phyloP scores from a whole-genome alignment of 2,113 vertebrate genomes.

The Riparia riparia region DNA sequence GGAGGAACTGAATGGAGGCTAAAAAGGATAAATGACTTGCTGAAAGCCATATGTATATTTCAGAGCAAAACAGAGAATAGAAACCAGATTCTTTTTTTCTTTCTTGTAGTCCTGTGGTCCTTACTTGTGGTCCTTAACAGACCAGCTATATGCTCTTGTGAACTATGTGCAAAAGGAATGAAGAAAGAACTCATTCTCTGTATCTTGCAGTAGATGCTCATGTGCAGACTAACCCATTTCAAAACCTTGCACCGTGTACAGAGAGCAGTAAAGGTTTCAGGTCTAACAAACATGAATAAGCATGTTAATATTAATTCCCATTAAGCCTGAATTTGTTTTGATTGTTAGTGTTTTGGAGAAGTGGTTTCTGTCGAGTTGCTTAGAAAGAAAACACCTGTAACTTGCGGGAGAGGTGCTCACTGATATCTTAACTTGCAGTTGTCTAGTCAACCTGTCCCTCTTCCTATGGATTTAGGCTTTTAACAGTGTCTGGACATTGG shows the following conservation, averaged over 20 bases:
- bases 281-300: neutral
- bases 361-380: neutral
- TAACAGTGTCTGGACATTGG: neutral
- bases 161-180: neutral
- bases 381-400: neutral
- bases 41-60: constrained; percentile 40
- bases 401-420: neutral
- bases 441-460: neutral
- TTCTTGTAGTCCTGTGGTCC: neutral
- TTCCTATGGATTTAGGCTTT: neutral
- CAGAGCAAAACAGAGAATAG: neutral
- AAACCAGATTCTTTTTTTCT: neutral
- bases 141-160: neutral
- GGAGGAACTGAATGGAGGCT: constrained; percentile 23
- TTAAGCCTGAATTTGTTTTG: neutral
- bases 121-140: neutral
- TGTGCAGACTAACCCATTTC: neutral
- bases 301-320: neutral
- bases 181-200: neutral
- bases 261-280: neutral
- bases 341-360: neutral
- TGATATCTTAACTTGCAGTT: neutral
- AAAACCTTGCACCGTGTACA: neutral
- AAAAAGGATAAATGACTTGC: constrained; percentile 31
- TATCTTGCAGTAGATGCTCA: neutral